Evolutionary conservation across 2,113 vertebrate genomes (phyloP).

Genomic region (Nasalis larvatus): DNA sequence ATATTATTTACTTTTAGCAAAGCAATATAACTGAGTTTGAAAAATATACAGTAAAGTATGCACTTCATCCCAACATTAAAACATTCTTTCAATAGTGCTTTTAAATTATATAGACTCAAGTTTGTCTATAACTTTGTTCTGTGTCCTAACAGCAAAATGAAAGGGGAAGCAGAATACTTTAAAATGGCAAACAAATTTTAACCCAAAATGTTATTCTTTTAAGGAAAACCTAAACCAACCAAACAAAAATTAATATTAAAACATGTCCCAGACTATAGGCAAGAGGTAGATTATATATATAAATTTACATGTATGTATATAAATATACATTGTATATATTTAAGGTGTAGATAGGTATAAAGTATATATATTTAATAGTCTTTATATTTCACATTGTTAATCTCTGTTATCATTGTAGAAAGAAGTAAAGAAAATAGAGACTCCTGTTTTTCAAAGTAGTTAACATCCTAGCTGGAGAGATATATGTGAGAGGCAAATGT

Average conservation of each 20-base stretch:
- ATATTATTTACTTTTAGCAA: constrained; percentile 72
- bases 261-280: neutral
- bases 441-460: neutral
- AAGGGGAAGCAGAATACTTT: neutral
- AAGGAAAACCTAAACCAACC: constrained; percentile 26
- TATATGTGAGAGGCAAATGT: constrained; percentile 30
- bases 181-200: constrained; percentile 37
- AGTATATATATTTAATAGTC: neutral
- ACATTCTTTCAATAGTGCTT: constrained; percentile 45
- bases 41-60: constrained; percentile 58
- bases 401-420: neutral
- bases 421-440: neutral
- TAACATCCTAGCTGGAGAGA: neutral
- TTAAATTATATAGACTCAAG: constrained; percentile 49
- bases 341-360: neutral
- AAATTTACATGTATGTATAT: neutral
- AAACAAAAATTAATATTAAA: constrained; percentile 13
- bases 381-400: neutral
- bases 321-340: neutral
- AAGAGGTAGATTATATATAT: neutral
- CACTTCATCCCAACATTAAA: constrained; percentile 58
- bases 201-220: constrained; percentile 33
- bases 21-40: constrained; percentile 62
- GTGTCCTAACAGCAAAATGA: constrained; percentile 32
- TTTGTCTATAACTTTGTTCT: constrained; percentile 33